These are phyloP conservation scores for Lucilia sericata DNA, from an alignment of 1,140 invertebrate genomes.

Conservation along the genomic window DNA sequence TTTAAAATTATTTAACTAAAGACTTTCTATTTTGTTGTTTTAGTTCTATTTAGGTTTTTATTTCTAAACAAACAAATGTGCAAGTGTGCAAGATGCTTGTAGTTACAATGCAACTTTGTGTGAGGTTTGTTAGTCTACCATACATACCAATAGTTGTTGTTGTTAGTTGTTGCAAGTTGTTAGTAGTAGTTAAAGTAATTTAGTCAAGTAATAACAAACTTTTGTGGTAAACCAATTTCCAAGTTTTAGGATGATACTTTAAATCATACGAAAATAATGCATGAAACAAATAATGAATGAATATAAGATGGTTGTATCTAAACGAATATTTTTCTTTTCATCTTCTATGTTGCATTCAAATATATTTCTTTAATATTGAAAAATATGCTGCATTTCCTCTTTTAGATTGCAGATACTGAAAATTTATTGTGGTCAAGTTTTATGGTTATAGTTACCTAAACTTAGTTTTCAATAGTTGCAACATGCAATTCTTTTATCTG, in stretches of 20 bases:
- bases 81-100: too few relatives aligned
- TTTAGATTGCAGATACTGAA: neutral
- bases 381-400: constrained; percentile 25
- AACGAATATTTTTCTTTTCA: too few relatives aligned
- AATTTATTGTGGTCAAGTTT: constrained; percentile 31
- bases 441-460: neutral
- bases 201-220: constrained; percentile 42
- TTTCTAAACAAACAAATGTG: neutral
- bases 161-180: neutral
- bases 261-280: constrained; percentile 22
- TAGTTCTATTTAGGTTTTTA: neutral
- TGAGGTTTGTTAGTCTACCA: neutral
- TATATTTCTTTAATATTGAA: neutral
- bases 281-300: constrained; percentile 18
- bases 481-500: neutral
- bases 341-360: too few relatives aligned
- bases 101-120: too few relatives aligned
- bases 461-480: neutral
- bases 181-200: constrained; percentile 24
- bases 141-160: neutral
- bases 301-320: too few relatives aligned
- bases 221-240: constrained; percentile 44
- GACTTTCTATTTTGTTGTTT: constrained; percentile 8
- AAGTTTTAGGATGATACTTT: constrained; percentile 22
- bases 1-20: constrained; percentile 7